Evolutionary conservation across 2,797 vertebrate genomes (phyloP).

Genomic region (Halcyon smyrnensis): DNA sequence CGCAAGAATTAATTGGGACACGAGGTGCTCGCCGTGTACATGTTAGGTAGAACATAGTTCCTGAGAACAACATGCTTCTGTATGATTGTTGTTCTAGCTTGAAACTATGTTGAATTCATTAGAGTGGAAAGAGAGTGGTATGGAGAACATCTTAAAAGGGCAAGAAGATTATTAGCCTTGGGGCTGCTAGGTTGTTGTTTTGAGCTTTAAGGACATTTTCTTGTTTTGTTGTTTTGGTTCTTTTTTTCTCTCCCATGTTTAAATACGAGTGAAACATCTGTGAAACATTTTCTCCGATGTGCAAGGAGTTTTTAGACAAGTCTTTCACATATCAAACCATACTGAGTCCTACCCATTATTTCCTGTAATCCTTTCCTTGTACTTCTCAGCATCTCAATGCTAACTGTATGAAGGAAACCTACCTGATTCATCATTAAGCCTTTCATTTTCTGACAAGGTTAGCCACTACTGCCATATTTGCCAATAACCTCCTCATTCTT

Average conservation of each 20-base stretch:
- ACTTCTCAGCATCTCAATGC: neutral
- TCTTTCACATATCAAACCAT: neutral
- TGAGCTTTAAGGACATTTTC: neutral
- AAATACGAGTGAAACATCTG: neutral
- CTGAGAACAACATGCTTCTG: neutral
- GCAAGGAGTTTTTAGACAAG: neutral
- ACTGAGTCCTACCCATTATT: neutral
- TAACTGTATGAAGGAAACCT: neutral
- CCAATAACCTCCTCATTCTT: neutral
- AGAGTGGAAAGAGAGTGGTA: neutral
- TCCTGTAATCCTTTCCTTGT: neutral
- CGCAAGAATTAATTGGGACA: neutral
- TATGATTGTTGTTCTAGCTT: neutral
- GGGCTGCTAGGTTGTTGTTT: neutral
- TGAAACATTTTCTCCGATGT: neutral
- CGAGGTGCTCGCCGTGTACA: neutral
- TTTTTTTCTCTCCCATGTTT: neutral
- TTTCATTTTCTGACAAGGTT: conserved; percentile 42
- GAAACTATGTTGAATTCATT: neutral
- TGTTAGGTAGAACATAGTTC: neutral
- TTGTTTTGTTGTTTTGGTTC: neutral
- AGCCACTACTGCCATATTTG: neutral
- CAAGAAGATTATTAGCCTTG: neutral
- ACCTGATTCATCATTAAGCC: neutral
- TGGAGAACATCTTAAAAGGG: neutral